Base-by-base conservation (phyloP, 1,140 invertebrate genomes). In the Rhagoletis pomonella region DNA sequence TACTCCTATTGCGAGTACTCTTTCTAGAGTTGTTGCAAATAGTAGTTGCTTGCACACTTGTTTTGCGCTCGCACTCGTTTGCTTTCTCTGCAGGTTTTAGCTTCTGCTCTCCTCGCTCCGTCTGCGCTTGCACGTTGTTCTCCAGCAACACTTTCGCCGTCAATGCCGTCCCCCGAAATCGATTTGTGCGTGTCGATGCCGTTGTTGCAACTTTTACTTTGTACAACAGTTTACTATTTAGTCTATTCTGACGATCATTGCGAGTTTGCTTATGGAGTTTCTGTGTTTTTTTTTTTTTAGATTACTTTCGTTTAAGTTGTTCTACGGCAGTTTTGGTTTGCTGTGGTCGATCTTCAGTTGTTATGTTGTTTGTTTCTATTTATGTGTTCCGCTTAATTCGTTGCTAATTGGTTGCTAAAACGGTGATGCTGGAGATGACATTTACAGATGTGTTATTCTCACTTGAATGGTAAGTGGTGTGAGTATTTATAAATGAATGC, bases 401-500 rank as follows among this genome's bases (percentile, higher is more conserved):
- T 81, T 81, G 73, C 42, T 55, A 81, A 55, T 17, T 81, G 73
- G 17, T 81, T 81, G 19, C n/a, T 81, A 81, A 73, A 73, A 73
- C 69, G 73, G 7, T 50, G 73, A 81, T 19, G 7, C n/a, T 55
- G 5, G 55, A n/a, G 44, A 81, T 81, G 73, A 47, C 47, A 81
- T 81, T 81, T 81, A 55, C 73, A 81, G 14, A 55, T 81, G 73
- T 3, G 6, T 77, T 47, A 9, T 69, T 69, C 29, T 29, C 47
- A 5, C 12, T 44, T 77, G 44, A 77, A 77, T 4, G 44, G 69
- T 81, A 81, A 55, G 17, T 55, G 12, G 17, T 81, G 73, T 81
- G 73, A 81, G n/a, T 81, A 81, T 81, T 81, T 81, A 81, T 81
- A 81, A 81, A 81, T 81, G 47, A 81, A 81, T 55, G 44, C 73